These are phyloP conservation scores for Gila robusta DNA, from an alignment of 2,797 vertebrate genomes.

Conservation along the genomic window DNA sequence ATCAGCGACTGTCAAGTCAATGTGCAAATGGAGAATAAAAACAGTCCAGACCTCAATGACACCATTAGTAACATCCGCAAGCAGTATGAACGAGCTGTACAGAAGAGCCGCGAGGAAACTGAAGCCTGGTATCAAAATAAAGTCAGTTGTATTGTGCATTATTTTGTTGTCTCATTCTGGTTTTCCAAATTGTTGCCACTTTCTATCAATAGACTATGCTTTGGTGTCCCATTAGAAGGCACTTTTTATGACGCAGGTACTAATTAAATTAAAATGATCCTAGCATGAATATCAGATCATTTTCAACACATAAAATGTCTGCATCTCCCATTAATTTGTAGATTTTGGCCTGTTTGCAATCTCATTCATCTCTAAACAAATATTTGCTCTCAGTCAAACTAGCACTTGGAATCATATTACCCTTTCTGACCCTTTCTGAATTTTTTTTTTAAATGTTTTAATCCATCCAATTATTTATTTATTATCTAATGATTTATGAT, in stretches of 20 bases:
- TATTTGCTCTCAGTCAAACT: not conserved
- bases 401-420: not conserved
- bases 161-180: not conserved
- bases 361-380: not conserved
- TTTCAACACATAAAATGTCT: not conserved
- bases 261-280: not conserved
- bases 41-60: slow-evolving; percentile 73
- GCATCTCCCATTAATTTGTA: not conserved
- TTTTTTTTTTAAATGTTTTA: not conserved
- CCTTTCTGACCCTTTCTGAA: not conserved
- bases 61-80: slow-evolving; percentile 72
- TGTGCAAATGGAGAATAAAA: slow-evolving; percentile 77
- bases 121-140: slow-evolving; percentile 81
- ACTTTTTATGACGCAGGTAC: not conserved
- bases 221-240: not conserved
- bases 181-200: not conserved
- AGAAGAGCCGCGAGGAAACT: slow-evolving; percentile 76
- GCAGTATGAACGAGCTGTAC: slow-evolving; percentile 77
- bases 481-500: not conserved
- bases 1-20: slow-evolving; percentile 74
- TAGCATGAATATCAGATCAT: not conserved
- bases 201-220: not conserved
- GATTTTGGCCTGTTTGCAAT: not conserved
- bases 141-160: slow-evolving; percentile 63
- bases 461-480: not conserved